Base-by-base conservation (phyloP, 2,797 vertebrate species). In the Cynodonichthys magdalenae region DNA sequence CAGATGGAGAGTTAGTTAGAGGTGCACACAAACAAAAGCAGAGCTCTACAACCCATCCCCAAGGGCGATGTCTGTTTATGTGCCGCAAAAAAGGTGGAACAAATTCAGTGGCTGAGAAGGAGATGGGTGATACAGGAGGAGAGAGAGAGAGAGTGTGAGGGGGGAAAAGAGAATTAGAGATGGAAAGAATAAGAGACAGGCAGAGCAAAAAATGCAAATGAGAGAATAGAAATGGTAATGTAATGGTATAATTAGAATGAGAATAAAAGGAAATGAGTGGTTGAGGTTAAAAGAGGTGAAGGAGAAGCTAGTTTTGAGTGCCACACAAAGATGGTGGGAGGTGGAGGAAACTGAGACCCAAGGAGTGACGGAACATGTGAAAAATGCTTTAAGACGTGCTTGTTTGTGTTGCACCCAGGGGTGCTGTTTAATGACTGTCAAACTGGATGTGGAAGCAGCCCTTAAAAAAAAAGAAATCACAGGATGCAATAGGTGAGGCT, bases 1-100 rank as follows among this genome's bases (percentile, higher is more conserved):
- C 87, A 91, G 90, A 89, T 90, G 85, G 86, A 87, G 87, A 90
- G 90, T 91, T 91, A 91, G 89, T 91, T 88, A 89, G 89, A 89
- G 85, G 84, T 87, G 74, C 87, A 80, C 78, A 79, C 79, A 88
- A 89, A 90, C 89, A 91, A 90, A 92, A 89, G 88, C 82, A 63
- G 71, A 86, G 85, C 85, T 81, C 85, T 85, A 78, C 80, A 84
- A 75, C 77, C 79, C 74, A 65, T 83, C 87, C 87, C 85, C 80
- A 90, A 91, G 90, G 89, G 88, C 85, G 73, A 77, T 80, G 83
- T 85, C 85, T 88, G 86, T 91, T 88, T 90, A 84, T 79, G 78
- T 81, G 83, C 74, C 20, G 44, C 75, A 69, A 83, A 81, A 91
- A 82, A 85, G 80, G 84, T 84, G 83, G 75, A 89, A 87, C 67